phyloP scores from a whole-genome alignment of 2,888 invertebrate species.

The Leptothorax acervorum region DNA sequence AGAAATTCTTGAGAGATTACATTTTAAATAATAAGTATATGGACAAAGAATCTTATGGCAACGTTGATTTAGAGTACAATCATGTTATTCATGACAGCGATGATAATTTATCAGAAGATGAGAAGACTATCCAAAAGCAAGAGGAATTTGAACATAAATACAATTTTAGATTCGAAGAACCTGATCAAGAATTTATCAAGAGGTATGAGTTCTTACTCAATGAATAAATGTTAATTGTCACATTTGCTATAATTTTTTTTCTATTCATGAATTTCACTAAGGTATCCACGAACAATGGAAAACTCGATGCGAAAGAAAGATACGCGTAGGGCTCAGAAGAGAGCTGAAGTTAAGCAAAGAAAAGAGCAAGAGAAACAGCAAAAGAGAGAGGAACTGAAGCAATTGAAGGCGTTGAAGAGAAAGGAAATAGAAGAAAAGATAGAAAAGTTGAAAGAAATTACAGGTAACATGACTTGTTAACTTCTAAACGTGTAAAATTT shows the following conservation, averaged over 20 bases:
- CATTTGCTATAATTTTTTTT: not conserved
- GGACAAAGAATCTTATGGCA: slow-evolving; percentile 70
- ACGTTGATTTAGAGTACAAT: slow-evolving; percentile 70
- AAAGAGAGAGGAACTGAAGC: slow-evolving; percentile 95
- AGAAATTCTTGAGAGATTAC: slow-evolving; percentile 96
- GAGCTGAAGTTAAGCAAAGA: slow-evolving; percentile 91
- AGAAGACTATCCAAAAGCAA: slow-evolving; percentile 92
- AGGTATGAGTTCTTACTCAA: slow-evolving; percentile 65
- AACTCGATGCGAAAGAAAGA: slow-evolving; percentile 93
- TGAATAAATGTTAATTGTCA: slow-evolving; percentile 17
- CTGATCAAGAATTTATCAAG: slow-evolving; percentile 94
- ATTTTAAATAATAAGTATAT: slow-evolving; percentile 93
- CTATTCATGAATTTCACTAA: slow-evolving; percentile 53
- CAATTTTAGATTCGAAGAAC: slow-evolving; percentile 98
- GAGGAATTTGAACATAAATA: slow-evolving; percentile 97
- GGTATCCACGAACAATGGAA: slow-evolving; percentile 96
- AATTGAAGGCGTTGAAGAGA: slow-evolving; percentile 94
- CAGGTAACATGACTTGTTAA: slow-evolving; percentile 87
- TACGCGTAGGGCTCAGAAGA: slow-evolving; percentile 92
- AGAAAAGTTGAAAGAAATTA: slow-evolving; percentile 93
- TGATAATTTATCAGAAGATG: slow-evolving; percentile 91
- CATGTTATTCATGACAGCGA: slow-evolving; percentile 84
- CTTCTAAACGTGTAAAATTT: not conserved
- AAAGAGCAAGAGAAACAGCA: slow-evolving; percentile 92
- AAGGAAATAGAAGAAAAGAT: slow-evolving; percentile 97